Conservation (phyloP, 37 sponge, comb jelly and placozoan genomes). For the Amphimedon queenslandica region DNA sequence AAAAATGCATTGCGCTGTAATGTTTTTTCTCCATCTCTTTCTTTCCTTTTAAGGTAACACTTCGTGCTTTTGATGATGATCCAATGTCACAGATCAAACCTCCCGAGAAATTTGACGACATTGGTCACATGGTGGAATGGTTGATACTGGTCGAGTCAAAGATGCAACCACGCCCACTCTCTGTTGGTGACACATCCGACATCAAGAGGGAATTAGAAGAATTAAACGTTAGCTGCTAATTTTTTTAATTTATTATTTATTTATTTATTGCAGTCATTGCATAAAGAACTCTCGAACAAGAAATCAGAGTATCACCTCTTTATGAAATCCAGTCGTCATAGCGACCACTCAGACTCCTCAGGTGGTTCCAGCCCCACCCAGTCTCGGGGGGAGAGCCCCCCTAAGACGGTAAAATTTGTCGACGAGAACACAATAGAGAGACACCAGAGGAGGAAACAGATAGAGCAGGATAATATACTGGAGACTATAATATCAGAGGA, state of each 20-base stretch:
- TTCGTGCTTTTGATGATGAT: slow-evolving; percentile 7
- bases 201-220: slow-evolving; percentile 15
- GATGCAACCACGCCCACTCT: slow-evolving; percentile 16
- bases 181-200: slow-evolving; percentile 16
- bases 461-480: slow-evolving; percentile 1
- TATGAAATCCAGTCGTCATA: slow-evolving; percentile 12
- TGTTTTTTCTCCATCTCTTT: too few species aligned
- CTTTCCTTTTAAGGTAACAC: slow-evolving; percentile 28
- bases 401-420: slow-evolving; percentile 33
- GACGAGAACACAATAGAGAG: slow-evolving; percentile 49
- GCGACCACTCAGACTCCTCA: slow-evolving; percentile 1
- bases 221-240: background rate
- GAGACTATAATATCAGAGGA: slow-evolving; percentile 4
- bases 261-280: background rate
- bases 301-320: slow-evolving; percentile 28
- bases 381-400: slow-evolving; percentile 5
- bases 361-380: background rate
- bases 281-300: slow-evolving; percentile 16
- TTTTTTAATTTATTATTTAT: too few species aligned
- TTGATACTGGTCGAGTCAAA: slow-evolving; percentile 29
- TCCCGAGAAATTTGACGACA: slow-evolving; percentile 31
- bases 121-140: slow-evolving; percentile 43
- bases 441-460: slow-evolving; percentile 8
- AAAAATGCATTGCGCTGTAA: too few species aligned
- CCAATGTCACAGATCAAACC: background rate